These are phyloP conservation scores for Artemia sinica DNA, from an alignment of 2,888 invertebrate genomes.

Conservation along the genomic window DNA sequence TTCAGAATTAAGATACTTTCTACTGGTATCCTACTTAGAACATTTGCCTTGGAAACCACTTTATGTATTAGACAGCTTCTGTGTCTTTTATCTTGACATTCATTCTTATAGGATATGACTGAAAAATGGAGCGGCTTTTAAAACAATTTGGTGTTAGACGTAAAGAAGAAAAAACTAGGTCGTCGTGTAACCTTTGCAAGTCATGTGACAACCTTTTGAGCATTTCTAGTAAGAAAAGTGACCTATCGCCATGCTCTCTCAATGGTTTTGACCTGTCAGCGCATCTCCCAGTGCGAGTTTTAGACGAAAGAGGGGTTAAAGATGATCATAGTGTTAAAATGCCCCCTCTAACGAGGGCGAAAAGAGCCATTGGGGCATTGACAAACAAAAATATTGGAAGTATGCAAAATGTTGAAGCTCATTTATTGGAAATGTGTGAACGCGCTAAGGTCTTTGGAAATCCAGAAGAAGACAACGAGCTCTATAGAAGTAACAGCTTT, in stretches of 20 bases:
- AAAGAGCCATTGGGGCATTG: background rate
- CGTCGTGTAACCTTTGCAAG: slow-evolving; percentile 12
- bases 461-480: background rate
- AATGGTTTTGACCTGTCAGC: background rate
- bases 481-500: slow-evolving; percentile 65
- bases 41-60: too few relatives aligned
- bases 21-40: too few relatives aligned
- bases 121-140: slow-evolving; percentile 1
- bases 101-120: too few relatives aligned
- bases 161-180: slow-evolving; percentile 6
- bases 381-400: background rate
- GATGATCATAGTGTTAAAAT: background rate
- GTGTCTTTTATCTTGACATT: too few relatives aligned
- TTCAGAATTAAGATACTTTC: too few relatives aligned
- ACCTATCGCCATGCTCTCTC: background rate
- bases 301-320: background rate
- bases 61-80: too few relatives aligned
- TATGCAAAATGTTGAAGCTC: slow-evolving; percentile 10
- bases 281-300: background rate
- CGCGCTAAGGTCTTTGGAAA: background rate
- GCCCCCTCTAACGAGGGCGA: slow-evolving; percentile 1
- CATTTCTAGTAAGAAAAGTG: background rate
- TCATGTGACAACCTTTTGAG: background rate
- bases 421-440: slow-evolving; percentile 5
- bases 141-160: slow-evolving; percentile 8